Evolutionary conservation across 2,113 vertebrate genomes (phyloP).

Genomic region (Plectropomus leopardus): DNA sequence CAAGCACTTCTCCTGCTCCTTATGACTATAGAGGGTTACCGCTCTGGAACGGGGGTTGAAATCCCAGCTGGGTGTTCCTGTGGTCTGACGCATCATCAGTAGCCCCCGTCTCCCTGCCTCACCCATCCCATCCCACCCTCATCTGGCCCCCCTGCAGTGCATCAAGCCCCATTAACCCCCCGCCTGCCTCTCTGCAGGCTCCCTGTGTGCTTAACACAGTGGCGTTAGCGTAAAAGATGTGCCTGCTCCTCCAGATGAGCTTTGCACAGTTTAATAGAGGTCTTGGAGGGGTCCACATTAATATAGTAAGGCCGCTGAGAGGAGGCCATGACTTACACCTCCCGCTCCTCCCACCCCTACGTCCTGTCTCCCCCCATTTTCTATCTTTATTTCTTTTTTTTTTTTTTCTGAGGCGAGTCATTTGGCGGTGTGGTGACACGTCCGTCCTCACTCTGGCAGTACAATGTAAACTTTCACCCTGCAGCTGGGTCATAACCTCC

Average conservation of each 20-base stretch:
- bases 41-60: constrained; percentile 42
- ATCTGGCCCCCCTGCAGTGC: constrained; percentile 69
- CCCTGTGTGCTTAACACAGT: constrained; percentile 86
- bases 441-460: constrained; percentile 44
- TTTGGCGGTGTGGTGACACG: constrained; percentile 66
- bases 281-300: constrained; percentile 83
- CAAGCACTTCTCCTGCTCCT: background rate
- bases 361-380: constrained; percentile 29
- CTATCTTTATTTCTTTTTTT: constrained; percentile 20
- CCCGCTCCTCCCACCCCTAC: constrained; percentile 11
- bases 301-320: constrained; percentile 80
- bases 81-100: constrained; percentile 59
- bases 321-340: constrained; percentile 59
- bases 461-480: constrained; percentile 65
- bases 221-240: constrained; percentile 85
- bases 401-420: constrained; percentile 49
- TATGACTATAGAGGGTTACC: constrained; percentile 30
- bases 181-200: constrained; percentile 83
- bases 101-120: constrained; percentile 29
- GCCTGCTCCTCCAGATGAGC: constrained; percentile 81
- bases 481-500: constrained; percentile 47
- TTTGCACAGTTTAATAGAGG: constrained; percentile 87
- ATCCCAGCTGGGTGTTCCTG: constrained; percentile 57
- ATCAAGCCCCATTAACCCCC: constrained; percentile 88
- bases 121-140: constrained; percentile 47